Conservation (phyloP, 2,113 vertebrate species). For the Mandrillus leucophaeus region DNA sequence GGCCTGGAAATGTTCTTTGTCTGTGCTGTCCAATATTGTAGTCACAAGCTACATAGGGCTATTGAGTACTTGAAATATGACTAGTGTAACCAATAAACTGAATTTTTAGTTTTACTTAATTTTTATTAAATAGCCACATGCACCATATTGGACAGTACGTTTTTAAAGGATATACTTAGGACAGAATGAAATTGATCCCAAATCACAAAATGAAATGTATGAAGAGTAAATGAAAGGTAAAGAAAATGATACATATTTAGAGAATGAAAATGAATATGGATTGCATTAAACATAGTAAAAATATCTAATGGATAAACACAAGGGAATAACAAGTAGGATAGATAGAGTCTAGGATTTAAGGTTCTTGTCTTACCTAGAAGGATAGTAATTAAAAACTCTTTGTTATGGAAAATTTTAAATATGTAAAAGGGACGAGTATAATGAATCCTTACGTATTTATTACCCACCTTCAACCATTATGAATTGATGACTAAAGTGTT, state of each 20-base stretch:
- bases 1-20: background rate
- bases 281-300: background rate
- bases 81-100: background rate
- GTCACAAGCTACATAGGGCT: background rate
- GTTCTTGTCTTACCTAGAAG: background rate
- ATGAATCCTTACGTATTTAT: background rate
- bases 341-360: background rate
- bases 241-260: background rate
- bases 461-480: background rate
- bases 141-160: background rate
- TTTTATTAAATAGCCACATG: background rate
- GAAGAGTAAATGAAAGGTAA: background rate
- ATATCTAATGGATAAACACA: background rate
- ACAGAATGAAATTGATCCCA: background rate
- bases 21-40: background rate
- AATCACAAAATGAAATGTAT: background rate
- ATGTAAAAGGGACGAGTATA: background rate
- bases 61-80: background rate
- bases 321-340: background rate
- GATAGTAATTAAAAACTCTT: background rate
- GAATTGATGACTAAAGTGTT: background rate
- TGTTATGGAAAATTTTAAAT: background rate
- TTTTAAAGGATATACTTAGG: background rate
- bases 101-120: background rate
- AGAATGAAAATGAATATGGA: constrained; percentile 3